Base-by-base conservation (phyloP, 2,113 vertebrate species). In the Nesogale talazaci region DNA sequence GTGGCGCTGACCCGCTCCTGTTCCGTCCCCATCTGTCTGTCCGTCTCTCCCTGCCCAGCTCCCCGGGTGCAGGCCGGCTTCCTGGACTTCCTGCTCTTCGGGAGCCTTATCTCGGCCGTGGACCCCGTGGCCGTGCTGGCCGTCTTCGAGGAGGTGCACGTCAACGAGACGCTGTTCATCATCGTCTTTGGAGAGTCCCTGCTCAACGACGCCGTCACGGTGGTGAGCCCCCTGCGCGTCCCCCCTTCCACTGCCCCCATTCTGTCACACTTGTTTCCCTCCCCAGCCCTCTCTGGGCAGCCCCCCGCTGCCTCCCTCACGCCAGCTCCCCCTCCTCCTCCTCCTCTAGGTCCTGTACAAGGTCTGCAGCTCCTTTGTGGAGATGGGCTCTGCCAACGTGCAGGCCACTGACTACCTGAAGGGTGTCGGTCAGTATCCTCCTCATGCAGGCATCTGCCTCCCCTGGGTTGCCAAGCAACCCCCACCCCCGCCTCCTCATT, bases 131-230 rank as follows among this genome's bases (percentile, higher is more conserved):
- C 99, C 0, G 99, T 99, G 87, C 81, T 99, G 88, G 99, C 99
- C 0, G 99, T 99, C 90, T 99, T 99, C 0, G 99, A 99, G 96
- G 99, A 99, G 94, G 99, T 99, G 46, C 99, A 99, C 0, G 98
- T 99, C 93, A 99, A 99, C 0, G 99, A 99, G 95, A 99, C 98
- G 5, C 98, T 99, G 82, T 99, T 99, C 97, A 99, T 99, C 98
- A 99, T 99, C 2, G 99, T 99, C 83, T 99, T 99, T 0, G 99
- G 99, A 82, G 99, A 99, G 97, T 99, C 99, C 7, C 98, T 99
- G 96, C 97, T 99, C 75, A 99, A 99, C 1, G 99, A 99, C n/a
- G 99, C 99, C 22, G 99, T 99, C 97, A 99, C 99, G 0, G 99
- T 99, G 99, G 99, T 99, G 96, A 99, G 99, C 14, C 46, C n/a